Evolutionary conservation across 2,888 invertebrate genomes (phyloP), one percentile per base, ranked within the genome.

Genomic region (Parasteatoda lunata): DNA sequence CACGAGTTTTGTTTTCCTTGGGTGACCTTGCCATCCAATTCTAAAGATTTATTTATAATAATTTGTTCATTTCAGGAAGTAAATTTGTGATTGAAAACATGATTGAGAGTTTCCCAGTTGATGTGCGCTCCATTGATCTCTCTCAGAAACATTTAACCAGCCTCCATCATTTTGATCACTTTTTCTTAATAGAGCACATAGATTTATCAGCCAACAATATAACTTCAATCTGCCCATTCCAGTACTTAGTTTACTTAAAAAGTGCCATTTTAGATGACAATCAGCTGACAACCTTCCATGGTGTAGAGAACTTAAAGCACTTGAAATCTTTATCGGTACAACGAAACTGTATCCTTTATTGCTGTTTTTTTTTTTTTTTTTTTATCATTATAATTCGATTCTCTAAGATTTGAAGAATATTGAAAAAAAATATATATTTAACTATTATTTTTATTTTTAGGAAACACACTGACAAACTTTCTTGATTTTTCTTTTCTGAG

Each of bases 291-390:
- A 54, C 70, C 51, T 82, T 89, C 15, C 59, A 84, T 64, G 86
- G 88, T 30, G 11, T 84, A n/a, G 78, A 88, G 54, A 66, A 77
- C 5, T 65, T 89, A n/a, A 11, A 68, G 7, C 65, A 82, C 45
- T 73, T 89, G 64, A 88, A 80, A 75, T 52, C 51, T 54, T 64
- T 89, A n/a, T 88, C 88, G 13, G 45, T 89, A 11, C 82, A 79
- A n/a, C 85, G 82, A 64, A 89, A 89, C 65, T 78, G 89, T 89
- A 88, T 89, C 89, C 89, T 87, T 89, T 86, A 48, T 47, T 15
- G 30, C 30, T 30, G 30, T 30, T 30, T 30, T n/a, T n/a, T n/a
- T n/a, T n/a, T n/a, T n/a, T n/a, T n/a, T n/a, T n/a, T n/a, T n/a
- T n/a, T 30, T 30, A 30, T 30, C 0, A 30, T 30, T 1, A 30